A percentile compares a stretch with the other conserved stretches of the same genome.
Evolutionary conservation across 35 echinoderm and acorn worm species (phyloP).

Genomic region (Nesometra sesokonis): DNA sequence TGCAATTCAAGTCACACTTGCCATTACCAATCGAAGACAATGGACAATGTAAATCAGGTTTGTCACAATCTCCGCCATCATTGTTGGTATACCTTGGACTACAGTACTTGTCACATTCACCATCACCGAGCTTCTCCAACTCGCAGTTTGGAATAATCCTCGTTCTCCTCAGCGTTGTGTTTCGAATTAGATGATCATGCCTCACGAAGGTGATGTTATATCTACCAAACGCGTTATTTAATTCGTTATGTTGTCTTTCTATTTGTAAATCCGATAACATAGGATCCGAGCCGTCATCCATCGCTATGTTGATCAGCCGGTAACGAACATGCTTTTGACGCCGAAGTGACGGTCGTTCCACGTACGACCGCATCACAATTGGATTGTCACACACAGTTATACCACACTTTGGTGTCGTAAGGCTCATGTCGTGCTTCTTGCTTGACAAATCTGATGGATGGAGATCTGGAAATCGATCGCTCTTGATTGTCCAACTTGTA

Average conservation of each 20-base stretch:
- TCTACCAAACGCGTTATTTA: slow-evolving; percentile 41
- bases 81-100: neutral
- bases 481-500: neutral
- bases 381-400: slow-evolving; percentile 76
- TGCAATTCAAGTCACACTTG: slow-evolving; percentile 55
- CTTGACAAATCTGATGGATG: slow-evolving; percentile 22
- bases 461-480: slow-evolving; percentile 14
- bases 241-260: slow-evolving; percentile 31
- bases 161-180: slow-evolving; percentile 36
- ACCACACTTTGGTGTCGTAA: slow-evolving; percentile 53
- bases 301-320: slow-evolving; percentile 44
- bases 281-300: slow-evolving; percentile 68
- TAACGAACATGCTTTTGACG: slow-evolving; percentile 39
- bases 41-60: neutral
- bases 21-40: slow-evolving; percentile 18
- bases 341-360: slow-evolving; percentile 13
- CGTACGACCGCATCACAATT: slow-evolving; percentile 38
- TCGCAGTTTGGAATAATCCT: slow-evolving; percentile 35
- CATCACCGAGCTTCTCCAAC: slow-evolving; percentile 43
- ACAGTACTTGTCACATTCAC: slow-evolving; percentile 52
- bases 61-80: slow-evolving; percentile 19
- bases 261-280: slow-evolving; percentile 32
- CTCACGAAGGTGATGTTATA: slow-evolving; percentile 65
- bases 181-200: slow-evolving; percentile 12
- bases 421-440: slow-evolving; percentile 8